Conservation (phyloP, 2,113 vertebrate species). For the Oxygymnocypris stewartii region DNA sequence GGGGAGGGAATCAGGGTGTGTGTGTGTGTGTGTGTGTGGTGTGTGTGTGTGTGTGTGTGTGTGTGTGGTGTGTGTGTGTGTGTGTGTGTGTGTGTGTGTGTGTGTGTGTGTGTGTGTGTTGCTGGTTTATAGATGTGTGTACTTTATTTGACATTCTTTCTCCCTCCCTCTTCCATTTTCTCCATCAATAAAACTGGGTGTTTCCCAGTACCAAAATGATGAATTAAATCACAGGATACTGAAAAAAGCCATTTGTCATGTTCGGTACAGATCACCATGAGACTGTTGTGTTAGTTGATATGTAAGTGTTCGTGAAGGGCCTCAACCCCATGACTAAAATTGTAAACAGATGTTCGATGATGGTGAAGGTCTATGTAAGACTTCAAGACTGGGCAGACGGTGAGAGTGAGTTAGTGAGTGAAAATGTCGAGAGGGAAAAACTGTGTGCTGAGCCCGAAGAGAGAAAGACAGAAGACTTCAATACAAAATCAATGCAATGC, state of each 20-base stretch:
- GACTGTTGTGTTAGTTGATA: conserved; percentile 42
- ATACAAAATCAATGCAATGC: neutral
- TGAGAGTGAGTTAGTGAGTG: conserved; percentile 25
- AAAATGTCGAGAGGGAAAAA: neutral
- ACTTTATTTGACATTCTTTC: conserved; percentile 41
- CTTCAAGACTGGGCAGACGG: neutral
- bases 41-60: no score
- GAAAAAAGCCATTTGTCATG: conserved; percentile 34
- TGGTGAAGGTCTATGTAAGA: conserved; percentile 11
- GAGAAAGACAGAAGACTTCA: neutral
- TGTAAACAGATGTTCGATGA: conserved; percentile 46
- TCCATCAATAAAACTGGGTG: conserved; percentile 42
- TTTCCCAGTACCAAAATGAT: conserved; percentile 35
- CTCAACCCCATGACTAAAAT: conserved; percentile 41
- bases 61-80: conserved; percentile 39
- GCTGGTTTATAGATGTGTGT: conserved; percentile 48
- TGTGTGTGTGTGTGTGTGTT: conserved; percentile 50
- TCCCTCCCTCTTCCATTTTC: conserved; percentile 16
- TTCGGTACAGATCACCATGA: conserved; percentile 16
- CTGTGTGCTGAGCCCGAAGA: neutral
- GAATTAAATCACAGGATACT: conserved; percentile 34
- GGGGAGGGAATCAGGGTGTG: conserved; percentile 29
- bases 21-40: conserved; percentile 43
- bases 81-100: conserved; percentile 40
- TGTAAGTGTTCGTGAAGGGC: conserved; percentile 41